These are phyloP conservation scores for Manis crassicaudata DNA, from an alignment of 2,797 vertebrate species.

Conservation along the genomic window DNA sequence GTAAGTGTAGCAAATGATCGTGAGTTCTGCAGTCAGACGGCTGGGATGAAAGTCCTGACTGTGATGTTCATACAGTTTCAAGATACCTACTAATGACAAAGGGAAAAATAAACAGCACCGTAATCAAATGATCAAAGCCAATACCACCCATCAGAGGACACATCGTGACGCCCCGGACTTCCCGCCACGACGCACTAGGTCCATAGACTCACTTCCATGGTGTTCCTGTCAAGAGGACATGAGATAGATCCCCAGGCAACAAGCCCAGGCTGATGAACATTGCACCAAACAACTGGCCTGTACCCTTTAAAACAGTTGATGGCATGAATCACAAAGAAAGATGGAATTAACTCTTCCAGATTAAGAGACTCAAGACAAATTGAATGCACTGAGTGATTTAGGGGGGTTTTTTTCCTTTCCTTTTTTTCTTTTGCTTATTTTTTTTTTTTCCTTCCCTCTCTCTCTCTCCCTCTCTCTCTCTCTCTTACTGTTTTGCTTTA, in stretches of 20 bases:
- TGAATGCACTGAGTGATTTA: fast-evolving
- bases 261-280: neutral
- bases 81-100: neutral
- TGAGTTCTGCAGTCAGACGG: neutral
- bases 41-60: neutral
- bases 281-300: neutral
- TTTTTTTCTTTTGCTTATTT: neutral
- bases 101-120: neutral
- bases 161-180: neutral
- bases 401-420: too few species aligned
- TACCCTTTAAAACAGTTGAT: neutral
- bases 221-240: neutral
- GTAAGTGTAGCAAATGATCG: neutral
- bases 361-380: neutral
- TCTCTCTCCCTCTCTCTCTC: neutral
- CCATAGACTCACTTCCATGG: neutral
- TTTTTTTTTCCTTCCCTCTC: neutral
- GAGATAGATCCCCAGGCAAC: neutral
- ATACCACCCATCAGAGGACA: neutral
- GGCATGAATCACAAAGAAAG: neutral
- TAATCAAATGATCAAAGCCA: neutral
- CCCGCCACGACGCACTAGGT: fast-evolving
- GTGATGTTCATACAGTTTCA: neutral
- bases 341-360: neutral
- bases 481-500: neutral